Evolutionary conservation across 2,113 vertebrate species (phyloP), one percentile per base, ranked within the genome.

Genomic region (Bothrops jararaca): DNA sequence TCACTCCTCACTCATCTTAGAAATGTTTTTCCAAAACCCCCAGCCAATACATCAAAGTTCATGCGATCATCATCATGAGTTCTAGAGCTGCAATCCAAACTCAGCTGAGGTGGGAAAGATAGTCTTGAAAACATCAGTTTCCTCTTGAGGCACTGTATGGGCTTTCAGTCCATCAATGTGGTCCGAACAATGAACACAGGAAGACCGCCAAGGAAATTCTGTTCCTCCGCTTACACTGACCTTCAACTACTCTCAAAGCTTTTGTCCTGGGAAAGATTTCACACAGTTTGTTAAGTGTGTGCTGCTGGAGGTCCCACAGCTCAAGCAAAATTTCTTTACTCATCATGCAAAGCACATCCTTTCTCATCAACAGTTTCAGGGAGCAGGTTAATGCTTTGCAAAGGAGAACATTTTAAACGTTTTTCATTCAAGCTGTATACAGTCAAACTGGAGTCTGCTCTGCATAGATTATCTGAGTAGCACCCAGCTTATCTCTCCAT

Each of bases 381-480:
- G 90, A 93, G 93, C 92, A 95, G 95, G 91, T 95, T 95, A 96
- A 94, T 42, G 50, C 58, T 96, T 94, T 94, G 89, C 93, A 95
- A 69, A 91, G 95, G 95, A 64, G 93, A 94, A 60, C 45, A 5
- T 91, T 97, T 97, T 90, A 95, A 97, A 96, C 96, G 93, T 94
- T 90, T 95, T 97, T 96, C 95, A 94, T 57, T 95, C 89, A 87
- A 94, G 48, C 87, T 91, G 90, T 93, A 90, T 93, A 94, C 93
- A 96, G 86, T 89, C 39, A 95, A 96, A 95, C 85, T 90, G 93
- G 89, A 60, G 94, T 56, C 91, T 92, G 54, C 90, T 93, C 93
- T 94, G 91, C 94, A 94, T 92, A 94, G 93, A 95, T 96, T 95
- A 95, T 93, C 92, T 90, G 58, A 88, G 91, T 96, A 92, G 95